phyloP scores from a whole-genome alignment of 2,888 invertebrate genomes.

The Venusia cambrica region DNA sequence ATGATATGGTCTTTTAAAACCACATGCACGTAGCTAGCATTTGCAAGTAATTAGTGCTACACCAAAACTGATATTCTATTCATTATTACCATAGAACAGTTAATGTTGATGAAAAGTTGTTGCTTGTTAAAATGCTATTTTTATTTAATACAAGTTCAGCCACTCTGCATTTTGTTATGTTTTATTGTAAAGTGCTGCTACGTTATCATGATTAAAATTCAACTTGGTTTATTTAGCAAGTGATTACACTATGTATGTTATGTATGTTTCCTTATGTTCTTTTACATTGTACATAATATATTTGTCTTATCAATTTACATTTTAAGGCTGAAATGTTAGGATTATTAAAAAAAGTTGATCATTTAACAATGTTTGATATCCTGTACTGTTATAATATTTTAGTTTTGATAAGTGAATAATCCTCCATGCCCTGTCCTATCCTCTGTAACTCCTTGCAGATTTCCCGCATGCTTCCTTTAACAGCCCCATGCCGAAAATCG shows the following conservation, averaged over 20 bases:
- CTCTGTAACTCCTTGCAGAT: constrained; percentile 25
- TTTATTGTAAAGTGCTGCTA: constrained; percentile 29
- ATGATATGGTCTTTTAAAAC: too few relatives aligned
- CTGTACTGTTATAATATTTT: constrained; percentile 3
- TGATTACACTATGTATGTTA: too few relatives aligned
- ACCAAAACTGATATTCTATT: too few relatives aligned
- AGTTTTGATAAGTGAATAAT: constrained; percentile 10
- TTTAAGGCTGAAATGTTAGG: too few relatives aligned
- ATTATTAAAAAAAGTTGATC: constrained; percentile 5
- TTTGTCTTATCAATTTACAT: too few relatives aligned
- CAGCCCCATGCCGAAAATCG: constrained; percentile 59
- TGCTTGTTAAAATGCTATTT: constrained; percentile 18
- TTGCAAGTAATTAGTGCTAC: too few relatives aligned
- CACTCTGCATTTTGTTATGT: constrained; percentile 75
- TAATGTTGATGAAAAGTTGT: too few relatives aligned
- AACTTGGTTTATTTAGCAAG: too few relatives aligned
- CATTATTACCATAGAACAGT: too few relatives aligned
- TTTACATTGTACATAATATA: too few relatives aligned
- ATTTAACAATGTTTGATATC: constrained; percentile 5
- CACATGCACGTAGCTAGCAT: too few relatives aligned
- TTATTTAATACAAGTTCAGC: constrained; percentile 49
- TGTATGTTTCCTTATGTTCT: too few relatives aligned
- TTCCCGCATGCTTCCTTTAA: constrained; percentile 81
- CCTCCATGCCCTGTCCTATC: constrained; percentile 19
- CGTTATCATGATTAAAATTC: background rate